Evolutionary conservation across 2,888 invertebrate species (phyloP).

Genomic region (Eumacrocentrus americanus): DNA sequence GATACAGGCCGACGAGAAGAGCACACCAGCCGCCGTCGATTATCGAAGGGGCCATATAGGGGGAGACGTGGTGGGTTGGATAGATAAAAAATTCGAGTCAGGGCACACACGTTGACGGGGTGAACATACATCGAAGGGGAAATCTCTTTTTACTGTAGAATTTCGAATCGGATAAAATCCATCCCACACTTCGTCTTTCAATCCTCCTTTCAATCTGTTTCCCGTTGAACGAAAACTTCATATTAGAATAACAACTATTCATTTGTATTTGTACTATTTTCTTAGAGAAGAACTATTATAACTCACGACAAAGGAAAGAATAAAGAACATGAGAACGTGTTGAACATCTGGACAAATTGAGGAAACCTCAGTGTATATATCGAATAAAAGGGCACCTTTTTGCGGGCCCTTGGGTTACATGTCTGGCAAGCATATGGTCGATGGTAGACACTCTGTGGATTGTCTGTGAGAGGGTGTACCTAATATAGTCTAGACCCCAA

Average conservation of each 20-base stretch:
- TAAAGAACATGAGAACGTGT: neutral
- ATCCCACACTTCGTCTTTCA: neutral
- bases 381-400: neutral
- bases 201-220: neutral
- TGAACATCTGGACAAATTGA: neutral
- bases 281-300: too few species aligned
- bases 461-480: neutral
- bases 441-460: neutral
- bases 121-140: neutral
- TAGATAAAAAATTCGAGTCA: slow-evolving; percentile 52
- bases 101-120: slow-evolving; percentile 27
- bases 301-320: too few species aligned
- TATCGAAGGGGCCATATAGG: slow-evolving; percentile 44
- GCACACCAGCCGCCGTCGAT: neutral
- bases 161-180: neutral
- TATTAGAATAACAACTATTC: too few species aligned
- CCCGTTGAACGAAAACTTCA: neutral
- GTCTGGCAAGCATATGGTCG: neutral
- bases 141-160: neutral
- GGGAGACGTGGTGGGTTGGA: slow-evolving; percentile 31
- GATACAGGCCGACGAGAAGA: slow-evolving; percentile 40
- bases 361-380: too few species aligned
- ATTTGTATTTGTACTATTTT: too few species aligned
- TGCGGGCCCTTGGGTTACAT: neutral
- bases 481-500: too few species aligned